Evolutionary conservation across 2,797 vertebrate genomes (phyloP).

Genomic region (Melanotaenia boesemani): DNA sequence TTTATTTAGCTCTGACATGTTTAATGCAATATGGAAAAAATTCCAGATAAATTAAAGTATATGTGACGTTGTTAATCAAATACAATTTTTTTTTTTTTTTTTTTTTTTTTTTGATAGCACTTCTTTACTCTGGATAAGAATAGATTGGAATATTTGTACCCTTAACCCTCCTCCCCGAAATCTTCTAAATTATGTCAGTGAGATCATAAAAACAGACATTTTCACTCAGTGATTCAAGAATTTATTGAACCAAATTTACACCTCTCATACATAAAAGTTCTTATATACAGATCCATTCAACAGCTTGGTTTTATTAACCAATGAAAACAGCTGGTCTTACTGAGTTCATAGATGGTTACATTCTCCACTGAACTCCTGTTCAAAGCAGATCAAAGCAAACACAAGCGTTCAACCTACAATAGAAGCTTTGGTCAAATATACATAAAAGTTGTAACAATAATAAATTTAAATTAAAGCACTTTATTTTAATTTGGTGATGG

Average conservation of each 20-base stretch:
- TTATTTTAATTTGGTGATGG: too few species aligned
- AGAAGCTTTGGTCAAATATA: neutral
- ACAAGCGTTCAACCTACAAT: neutral
- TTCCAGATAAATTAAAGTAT: too few species aligned
- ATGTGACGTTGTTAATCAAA: too few species aligned
- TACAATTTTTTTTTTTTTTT: too few species aligned
- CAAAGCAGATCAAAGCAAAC: neutral
- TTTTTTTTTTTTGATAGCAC: too few species aligned
- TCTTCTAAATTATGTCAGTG: neutral
- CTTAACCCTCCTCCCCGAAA: neutral
- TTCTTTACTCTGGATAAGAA: neutral
- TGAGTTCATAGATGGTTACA: too few species aligned
- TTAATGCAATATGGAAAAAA: neutral
- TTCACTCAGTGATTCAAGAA: neutral
- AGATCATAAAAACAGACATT: neutral
- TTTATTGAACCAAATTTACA: slow-evolving; percentile 26
- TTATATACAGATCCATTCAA: neutral
- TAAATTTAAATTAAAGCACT: neutral
- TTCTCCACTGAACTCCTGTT: neutral
- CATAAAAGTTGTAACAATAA: neutral
- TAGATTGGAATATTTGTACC: neutral
- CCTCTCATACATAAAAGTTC: neutral
- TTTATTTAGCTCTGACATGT: neutral
- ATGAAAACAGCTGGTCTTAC: neutral
- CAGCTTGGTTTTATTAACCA: neutral